Percentiles rank a stretch among this genome's conserved stretches.
Evolutionary conservation across 2,113 vertebrate species (phyloP).

Genomic region (Gambusia holbrooki): DNA sequence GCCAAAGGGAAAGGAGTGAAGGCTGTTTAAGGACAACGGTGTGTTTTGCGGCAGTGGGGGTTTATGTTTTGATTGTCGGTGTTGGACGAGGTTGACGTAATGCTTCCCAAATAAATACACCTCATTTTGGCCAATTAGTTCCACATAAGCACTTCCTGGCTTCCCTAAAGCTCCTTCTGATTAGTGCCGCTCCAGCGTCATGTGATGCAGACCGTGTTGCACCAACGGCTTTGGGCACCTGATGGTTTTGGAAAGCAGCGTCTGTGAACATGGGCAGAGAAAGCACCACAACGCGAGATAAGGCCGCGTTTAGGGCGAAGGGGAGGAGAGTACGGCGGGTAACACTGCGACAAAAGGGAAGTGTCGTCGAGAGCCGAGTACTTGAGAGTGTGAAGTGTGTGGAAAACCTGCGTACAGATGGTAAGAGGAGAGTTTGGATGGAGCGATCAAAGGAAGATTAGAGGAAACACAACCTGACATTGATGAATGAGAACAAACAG

Average conservation of each 20-base stretch:
- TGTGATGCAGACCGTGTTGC: slow-evolving; percentile 33
- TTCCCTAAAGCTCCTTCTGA: slow-evolving; percentile 26
- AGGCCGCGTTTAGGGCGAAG: slow-evolving; percentile 2
- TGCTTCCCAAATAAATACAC: slow-evolving; percentile 65
- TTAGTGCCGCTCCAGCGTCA: slow-evolving; percentile 46
- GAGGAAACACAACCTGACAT: slow-evolving; percentile 20
- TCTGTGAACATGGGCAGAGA: slow-evolving; percentile 2
- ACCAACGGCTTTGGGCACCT: slow-evolving; percentile 21
- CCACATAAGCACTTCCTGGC: slow-evolving; percentile 60
- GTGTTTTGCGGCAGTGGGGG: background rate
- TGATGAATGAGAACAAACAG: slow-evolving; percentile 55
- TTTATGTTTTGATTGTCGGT: background rate
- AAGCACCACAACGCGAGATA: slow-evolving; percentile 17
- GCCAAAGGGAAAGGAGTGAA: background rate
- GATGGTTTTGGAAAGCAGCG: slow-evolving; percentile 7
- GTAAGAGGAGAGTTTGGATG: slow-evolving; percentile 7
- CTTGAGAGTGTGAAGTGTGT: too few species aligned
- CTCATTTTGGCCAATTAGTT: slow-evolving; percentile 63
- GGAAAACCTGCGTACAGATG: background rate
- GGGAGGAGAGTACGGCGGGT: background rate
- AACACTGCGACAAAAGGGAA: background rate
- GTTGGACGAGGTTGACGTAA: background rate
- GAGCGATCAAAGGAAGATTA: slow-evolving; percentile 31
- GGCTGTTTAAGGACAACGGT: background rate
- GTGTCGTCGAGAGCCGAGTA: background rate